Evolutionary conservation across 1,140 invertebrate species (phyloP), one percentile per base, ranked within the genome.

Genomic region (Drosophila santomea): DNA sequence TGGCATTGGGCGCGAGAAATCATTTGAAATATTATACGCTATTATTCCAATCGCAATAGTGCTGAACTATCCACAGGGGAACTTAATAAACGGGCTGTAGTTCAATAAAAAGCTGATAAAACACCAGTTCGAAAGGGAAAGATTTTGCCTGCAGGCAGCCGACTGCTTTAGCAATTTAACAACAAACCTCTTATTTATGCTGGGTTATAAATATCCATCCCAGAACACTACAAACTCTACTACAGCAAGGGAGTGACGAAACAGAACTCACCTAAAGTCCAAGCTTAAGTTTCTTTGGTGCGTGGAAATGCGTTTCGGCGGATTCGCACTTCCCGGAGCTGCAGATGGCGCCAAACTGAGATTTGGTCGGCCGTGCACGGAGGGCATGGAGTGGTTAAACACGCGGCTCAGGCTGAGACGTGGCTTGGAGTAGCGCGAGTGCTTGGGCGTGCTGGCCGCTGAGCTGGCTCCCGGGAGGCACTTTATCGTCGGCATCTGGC

Each of bases 251-350:
- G 8, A 35, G 12, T 36, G 2, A 15, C 7, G 2, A 11, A 25
- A 7, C 23, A 28, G 6, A 5, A 84, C 78, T 80, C 91, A 96
- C 95, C 95, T 95, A 88, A 96, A 96, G 92, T 96, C 96, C 68
- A 96, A 93, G 86, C 96, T 96, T 73, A 96, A 94, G 93, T 96
- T 96, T 82, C 96, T 94, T 93, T 96, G 96, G 93, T 96, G 96
- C 73, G 94, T 96, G 75, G 94, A 95, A 81, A 95, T 93, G 84
- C 95, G 93, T 80, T 95, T 94, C 51, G 93, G 94, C 67, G 93
- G 93, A 71, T 93, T 86, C 73, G 15, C 67, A n/a, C 25, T 48
- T 12, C 56, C 58, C 15, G 57, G 43, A 5, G 48, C 93, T 10
- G 51, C 61, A 3, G 54, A 62, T 3, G 64, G 20, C 7, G 10